phyloP scores from a whole-genome alignment of 2,888 invertebrate genomes.

The Eupithecia centaureata region DNA sequence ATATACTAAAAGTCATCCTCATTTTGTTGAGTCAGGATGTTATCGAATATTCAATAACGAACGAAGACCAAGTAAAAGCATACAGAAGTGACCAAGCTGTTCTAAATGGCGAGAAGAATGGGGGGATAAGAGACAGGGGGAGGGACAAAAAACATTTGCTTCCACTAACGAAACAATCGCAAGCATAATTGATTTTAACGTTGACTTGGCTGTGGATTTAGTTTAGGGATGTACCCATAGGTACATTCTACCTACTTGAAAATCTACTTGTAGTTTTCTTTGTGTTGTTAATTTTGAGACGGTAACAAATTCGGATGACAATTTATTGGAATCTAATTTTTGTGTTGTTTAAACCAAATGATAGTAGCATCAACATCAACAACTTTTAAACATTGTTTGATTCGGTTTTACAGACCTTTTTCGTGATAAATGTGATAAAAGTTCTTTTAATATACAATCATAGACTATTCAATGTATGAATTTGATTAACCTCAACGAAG shows the following conservation, averaged over 20 bases:
- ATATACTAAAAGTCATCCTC: too few relatives aligned
- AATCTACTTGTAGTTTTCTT: conserved; percentile 16
- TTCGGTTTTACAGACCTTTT: too few relatives aligned
- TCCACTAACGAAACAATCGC: conserved; percentile 82
- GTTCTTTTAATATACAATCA: not conserved
- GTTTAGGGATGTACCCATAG: conserved; percentile 47
- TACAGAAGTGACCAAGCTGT: conserved; percentile 22
- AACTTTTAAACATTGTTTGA: too few relatives aligned
- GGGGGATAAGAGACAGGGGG: conserved; percentile 36
- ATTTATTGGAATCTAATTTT: not conserved
- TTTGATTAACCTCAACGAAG: not conserved
- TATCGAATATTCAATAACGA: not conserved
- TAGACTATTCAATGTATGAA: not conserved
- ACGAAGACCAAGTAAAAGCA: not conserved
- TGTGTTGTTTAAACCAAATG: too few relatives aligned
- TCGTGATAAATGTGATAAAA: not conserved
- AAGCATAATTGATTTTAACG: conserved; percentile 82
- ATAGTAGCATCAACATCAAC: not conserved
- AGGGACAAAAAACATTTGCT: conserved; percentile 73
- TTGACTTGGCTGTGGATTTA: conserved; percentile 75
- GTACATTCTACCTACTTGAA: conserved; percentile 16
- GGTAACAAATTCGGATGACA: not conserved
- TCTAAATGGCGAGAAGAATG: conserved; percentile 9
- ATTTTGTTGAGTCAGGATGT: too few relatives aligned
- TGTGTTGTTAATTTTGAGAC: conserved; percentile 7